These are phyloP conservation scores for Benthosema pterotum DNA, from an alignment of 2,797 vertebrate species.

Conservation along the genomic window DNA sequence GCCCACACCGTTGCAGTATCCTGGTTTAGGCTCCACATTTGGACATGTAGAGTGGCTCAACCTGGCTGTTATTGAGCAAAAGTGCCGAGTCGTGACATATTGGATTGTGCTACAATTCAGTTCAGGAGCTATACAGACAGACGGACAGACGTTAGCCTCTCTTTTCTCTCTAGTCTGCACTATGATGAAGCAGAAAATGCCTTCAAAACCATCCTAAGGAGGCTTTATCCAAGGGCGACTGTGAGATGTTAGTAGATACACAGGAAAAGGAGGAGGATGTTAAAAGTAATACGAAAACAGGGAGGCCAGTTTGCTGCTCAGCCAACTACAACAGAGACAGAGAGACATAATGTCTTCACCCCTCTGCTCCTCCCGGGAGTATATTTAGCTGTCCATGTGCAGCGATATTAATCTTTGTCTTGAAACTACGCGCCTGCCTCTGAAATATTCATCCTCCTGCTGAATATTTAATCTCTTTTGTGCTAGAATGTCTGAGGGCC, in stretches of 20 bases:
- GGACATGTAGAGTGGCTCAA: too few relatives aligned
- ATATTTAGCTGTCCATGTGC: constrained; percentile 38
- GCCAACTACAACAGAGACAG: constrained; percentile 4
- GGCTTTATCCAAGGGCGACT: background rate
- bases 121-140: too few relatives aligned
- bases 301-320: background rate
- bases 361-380: background rate
- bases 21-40: too few relatives aligned
- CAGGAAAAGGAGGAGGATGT: background rate
- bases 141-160: too few relatives aligned
- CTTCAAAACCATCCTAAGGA: background rate
- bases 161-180: too few relatives aligned
- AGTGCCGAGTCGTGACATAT: too few relatives aligned
- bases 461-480: constrained; percentile 75
- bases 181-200: too few relatives aligned
- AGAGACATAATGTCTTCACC: background rate
- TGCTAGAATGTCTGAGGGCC: constrained; percentile 49
- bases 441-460: constrained; percentile 76
- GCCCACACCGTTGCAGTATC: too few relatives aligned
- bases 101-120: too few relatives aligned
- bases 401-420: constrained; percentile 55
- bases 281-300: background rate
- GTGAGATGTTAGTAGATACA: constrained; percentile 7
- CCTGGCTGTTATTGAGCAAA: too few relatives aligned
- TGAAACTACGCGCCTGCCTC: constrained; percentile 51